These are phyloP conservation scores for Drosophila fulvimacula DNA, from an alignment of 2,888 invertebrate genomes.

Conservation along the genomic window DNA sequence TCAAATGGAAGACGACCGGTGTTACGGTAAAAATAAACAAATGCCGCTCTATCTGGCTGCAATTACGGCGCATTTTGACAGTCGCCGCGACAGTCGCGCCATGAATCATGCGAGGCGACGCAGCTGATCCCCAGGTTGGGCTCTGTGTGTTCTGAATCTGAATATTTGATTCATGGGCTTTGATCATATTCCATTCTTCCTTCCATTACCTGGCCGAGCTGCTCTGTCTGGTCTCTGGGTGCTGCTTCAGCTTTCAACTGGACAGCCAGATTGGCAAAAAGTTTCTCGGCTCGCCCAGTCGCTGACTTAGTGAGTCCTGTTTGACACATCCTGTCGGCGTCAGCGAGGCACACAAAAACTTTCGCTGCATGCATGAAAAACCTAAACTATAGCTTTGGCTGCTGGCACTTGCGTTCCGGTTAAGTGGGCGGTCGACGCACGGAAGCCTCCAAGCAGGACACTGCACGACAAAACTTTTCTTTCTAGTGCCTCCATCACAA, in stretches of 20 bases:
- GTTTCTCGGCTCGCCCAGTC: constrained; percentile 22
- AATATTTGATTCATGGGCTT: background rate
- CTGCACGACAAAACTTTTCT: constrained; percentile 32
- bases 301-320: constrained; percentile 39
- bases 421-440: constrained; percentile 18
- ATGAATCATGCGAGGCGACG: constrained; percentile 33
- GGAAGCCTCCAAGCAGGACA: constrained; percentile 12
- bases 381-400: constrained; percentile 16
- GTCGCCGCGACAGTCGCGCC: constrained; percentile 26
- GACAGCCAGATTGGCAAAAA: constrained; percentile 57
- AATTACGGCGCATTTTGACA: constrained; percentile 61
- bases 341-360: constrained; percentile 43
- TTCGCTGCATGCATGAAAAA: constrained; percentile 39
- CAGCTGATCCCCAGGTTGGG: constrained; percentile 34
- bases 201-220: background rate
- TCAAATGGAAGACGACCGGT: constrained; percentile 34
- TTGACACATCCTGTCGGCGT: constrained; percentile 69
- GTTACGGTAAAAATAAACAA: constrained; percentile 57
- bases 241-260: constrained; percentile 15
- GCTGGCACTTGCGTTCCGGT: constrained; percentile 36
- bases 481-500: constrained; percentile 17
- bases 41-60: constrained; percentile 34
- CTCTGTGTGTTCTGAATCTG: no score
- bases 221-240: background rate
- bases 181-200: background rate